These are phyloP conservation scores for Barbus barbus DNA, from an alignment of 2,113 vertebrate genomes.

Conservation along the genomic window DNA sequence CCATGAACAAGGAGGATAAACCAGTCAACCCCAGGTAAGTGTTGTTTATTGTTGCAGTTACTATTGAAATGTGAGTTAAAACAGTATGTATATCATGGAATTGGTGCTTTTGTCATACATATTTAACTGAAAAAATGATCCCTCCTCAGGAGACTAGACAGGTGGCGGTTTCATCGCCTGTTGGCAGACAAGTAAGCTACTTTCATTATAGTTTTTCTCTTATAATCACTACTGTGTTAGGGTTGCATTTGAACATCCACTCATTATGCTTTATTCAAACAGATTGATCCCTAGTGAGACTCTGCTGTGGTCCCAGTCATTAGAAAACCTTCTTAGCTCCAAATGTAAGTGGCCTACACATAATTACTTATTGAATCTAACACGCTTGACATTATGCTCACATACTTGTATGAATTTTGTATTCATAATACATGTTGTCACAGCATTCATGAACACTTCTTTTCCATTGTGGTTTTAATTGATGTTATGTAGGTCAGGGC, in stretches of 20 bases:
- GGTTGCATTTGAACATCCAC: not conserved
- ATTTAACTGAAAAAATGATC: not conserved
- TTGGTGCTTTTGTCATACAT: not conserved
- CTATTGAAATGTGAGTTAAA: not conserved
- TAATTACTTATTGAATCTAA: not conserved
- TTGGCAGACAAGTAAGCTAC: constrained; percentile 48
- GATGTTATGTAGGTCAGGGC: not conserved
- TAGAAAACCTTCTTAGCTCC: constrained; percentile 74
- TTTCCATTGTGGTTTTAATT: not conserved
- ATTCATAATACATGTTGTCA: not conserved
- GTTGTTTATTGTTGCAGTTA: not conserved
- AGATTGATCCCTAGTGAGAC: constrained; percentile 72
- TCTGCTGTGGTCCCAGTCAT: constrained; percentile 75
- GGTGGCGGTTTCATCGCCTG: not conserved
- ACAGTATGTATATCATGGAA: not conserved
- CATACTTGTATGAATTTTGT: not conserved
- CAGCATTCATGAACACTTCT: not conserved
- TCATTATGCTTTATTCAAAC: constrained; percentile 18
- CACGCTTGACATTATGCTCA: not conserved
- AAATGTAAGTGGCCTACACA: constrained; percentile 70
- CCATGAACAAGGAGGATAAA: constrained; percentile 71
- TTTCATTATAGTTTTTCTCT: not conserved
- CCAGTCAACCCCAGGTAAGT: constrained; percentile 65
- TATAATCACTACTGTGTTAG: not conserved
- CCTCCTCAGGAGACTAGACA: constrained; percentile 60